These are phyloP conservation scores for Acromyrmex echinatior DNA, from an alignment of 1,140 invertebrate species.

Conservation along the genomic window DNA sequence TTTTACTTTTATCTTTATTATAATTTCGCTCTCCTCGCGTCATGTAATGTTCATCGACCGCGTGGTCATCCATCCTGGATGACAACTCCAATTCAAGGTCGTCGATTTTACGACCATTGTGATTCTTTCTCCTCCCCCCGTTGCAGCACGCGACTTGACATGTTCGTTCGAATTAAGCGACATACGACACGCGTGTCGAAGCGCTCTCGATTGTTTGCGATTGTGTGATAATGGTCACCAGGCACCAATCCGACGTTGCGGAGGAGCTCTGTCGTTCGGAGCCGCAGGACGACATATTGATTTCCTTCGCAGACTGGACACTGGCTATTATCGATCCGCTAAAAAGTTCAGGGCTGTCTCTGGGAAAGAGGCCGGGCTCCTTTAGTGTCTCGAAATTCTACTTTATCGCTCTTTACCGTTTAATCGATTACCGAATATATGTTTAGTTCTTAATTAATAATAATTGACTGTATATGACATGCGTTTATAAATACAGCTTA, in stretches of 20 bases:
- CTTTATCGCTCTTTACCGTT: slow-evolving; percentile 16
- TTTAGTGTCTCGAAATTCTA: slow-evolving; percentile 18
- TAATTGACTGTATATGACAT: background rate
- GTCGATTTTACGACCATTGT: slow-evolving; percentile 36
- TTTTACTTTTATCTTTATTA: slow-evolving; percentile 32
- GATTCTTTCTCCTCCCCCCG: background rate
- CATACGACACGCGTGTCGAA: background rate
- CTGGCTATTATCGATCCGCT: slow-evolving; percentile 81
- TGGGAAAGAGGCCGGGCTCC: slow-evolving; percentile 48
- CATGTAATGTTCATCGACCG: slow-evolving; percentile 49
- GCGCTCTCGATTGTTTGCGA: slow-evolving; percentile 35
- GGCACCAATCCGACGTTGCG: slow-evolving; percentile 69
- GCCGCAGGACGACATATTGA: slow-evolving; percentile 82
- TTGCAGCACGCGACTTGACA: slow-evolving; percentile 31
- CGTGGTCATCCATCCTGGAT: slow-evolving; percentile 53
- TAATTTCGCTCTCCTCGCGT: slow-evolving; percentile 33
- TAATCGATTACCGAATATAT: slow-evolving; percentile 22
- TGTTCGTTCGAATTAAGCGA: slow-evolving; percentile 16
- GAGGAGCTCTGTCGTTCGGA: slow-evolving; percentile 69
- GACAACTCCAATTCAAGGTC: slow-evolving; percentile 49
- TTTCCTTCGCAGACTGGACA: slow-evolving; percentile 80
- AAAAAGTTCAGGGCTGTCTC: slow-evolving; percentile 83
- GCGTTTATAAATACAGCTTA: background rate
- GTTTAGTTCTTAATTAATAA: background rate
- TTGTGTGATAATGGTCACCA: slow-evolving; percentile 54